Percentiles rank a stretch among this genome's conserved stretches.
These are phyloP conservation scores for Liodrosophila aerea DNA, from an alignment of 2,888 invertebrate species.

Conservation along the genomic window DNA sequence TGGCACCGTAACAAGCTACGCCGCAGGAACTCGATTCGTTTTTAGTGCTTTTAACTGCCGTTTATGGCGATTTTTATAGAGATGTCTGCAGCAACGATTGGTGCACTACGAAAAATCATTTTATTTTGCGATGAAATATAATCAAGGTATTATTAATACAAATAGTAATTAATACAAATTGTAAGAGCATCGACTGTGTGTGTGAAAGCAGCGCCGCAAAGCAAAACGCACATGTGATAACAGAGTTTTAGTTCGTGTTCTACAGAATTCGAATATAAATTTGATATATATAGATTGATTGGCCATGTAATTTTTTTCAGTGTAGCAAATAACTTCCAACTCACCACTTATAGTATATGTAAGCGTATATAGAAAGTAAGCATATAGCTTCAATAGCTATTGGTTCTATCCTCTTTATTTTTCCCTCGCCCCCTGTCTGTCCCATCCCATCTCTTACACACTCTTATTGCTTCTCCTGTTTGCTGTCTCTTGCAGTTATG, in stretches of 20 bases:
- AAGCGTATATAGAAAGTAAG: slow-evolving; percentile 1
- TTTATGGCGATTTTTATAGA: slow-evolving; percentile 47
- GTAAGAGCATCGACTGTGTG: no score
- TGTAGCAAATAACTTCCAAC: slow-evolving; percentile 31
- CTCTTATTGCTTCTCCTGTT: slow-evolving; percentile 9
- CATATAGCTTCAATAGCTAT: slow-evolving; percentile 32
- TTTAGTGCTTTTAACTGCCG: slow-evolving; percentile 54
- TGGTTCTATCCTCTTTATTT: slow-evolving; percentile 1
- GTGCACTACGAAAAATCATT: slow-evolving; percentile 25
- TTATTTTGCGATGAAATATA: no score
- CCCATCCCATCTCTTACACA: not conserved
- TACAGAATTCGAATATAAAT: no score
- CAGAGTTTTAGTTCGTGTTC: no score
- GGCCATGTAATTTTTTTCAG: slow-evolving; percentile 29
- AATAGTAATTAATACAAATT: not conserved
- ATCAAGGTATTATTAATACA: not conserved
- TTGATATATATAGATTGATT: no score
- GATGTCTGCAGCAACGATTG: slow-evolving; percentile 28
- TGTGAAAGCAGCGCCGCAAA: no score
- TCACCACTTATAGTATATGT: no score
- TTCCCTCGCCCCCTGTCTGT: not conserved
- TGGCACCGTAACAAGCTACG: slow-evolving; percentile 61
- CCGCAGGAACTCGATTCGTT: slow-evolving; percentile 60
- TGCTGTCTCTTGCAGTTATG: slow-evolving; percentile 85
- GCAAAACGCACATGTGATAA: no score